phyloP scores from a whole-genome alignment of 2,888 invertebrate species.

The Clitarchus hookeri region DNA sequence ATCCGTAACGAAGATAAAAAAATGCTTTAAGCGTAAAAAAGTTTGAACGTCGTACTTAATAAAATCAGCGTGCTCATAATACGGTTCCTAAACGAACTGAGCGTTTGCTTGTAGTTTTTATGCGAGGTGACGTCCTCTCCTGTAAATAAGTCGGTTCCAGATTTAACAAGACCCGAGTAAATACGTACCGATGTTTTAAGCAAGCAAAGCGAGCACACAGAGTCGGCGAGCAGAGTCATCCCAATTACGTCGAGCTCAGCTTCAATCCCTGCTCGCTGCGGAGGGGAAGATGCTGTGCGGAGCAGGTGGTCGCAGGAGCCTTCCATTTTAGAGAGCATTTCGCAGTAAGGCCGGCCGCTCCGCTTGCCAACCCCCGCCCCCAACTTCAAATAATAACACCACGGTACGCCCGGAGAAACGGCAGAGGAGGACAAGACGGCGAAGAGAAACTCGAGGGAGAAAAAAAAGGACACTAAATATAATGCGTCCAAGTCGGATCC shows the following conservation, averaged over 20 bases:
- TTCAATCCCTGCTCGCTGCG: neutral
- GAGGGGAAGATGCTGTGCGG: neutral
- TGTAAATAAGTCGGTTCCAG: too few relatives aligned
- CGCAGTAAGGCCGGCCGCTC: neutral
- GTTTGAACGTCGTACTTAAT: too few relatives aligned
- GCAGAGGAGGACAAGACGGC: neutral
- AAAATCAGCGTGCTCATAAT: too few relatives aligned
- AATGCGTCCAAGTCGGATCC: neutral
- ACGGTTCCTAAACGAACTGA: too few relatives aligned
- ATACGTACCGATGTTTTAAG: neutral
- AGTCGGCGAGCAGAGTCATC: neutral
- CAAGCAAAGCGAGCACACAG: neutral
- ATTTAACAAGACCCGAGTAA: neutral
- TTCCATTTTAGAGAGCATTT: conserved; percentile 11
- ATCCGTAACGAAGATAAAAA: too few relatives aligned
- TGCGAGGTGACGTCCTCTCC: too few relatives aligned
- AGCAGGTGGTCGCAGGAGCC: conserved; percentile 15
- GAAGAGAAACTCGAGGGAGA: neutral
- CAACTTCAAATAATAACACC: neutral
- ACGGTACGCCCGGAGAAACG: neutral
- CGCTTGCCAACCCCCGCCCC: neutral
- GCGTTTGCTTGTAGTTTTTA: too few relatives aligned
- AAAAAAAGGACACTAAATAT: neutral
- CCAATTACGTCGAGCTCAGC: neutral
- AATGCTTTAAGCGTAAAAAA: too few relatives aligned